A percentile compares a stretch with the other conserved stretches of the same genome.
Evolutionary conservation across 2,113 vertebrate species (phyloP).

Genomic region (Stigmatopora argus): DNA sequence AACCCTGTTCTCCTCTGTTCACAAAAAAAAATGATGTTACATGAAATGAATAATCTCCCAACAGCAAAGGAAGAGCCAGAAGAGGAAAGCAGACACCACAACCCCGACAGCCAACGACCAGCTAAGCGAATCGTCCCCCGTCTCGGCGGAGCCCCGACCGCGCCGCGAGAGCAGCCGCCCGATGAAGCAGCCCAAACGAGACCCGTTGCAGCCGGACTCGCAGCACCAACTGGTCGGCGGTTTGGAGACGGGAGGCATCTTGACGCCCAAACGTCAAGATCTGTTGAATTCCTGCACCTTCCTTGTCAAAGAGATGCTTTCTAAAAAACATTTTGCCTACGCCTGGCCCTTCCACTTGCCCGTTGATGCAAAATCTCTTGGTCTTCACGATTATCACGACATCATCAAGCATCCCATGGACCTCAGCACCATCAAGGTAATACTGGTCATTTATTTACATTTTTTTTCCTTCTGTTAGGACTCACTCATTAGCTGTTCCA

Average conservation of each 20-base stretch:
- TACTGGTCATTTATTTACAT: background rate
- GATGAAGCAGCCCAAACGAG: slow-evolving; percentile 79
- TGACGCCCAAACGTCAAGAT: slow-evolving; percentile 70
- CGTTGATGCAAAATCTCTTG: slow-evolving; percentile 80
- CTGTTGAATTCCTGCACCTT: slow-evolving; percentile 79
- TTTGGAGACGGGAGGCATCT: slow-evolving; percentile 39
- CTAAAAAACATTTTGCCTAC: slow-evolving; percentile 85
- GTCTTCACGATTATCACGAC: slow-evolving; percentile 86
- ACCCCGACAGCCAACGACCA: slow-evolving; percentile 87
- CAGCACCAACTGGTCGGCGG: slow-evolving; percentile 66
- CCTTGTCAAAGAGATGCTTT: slow-evolving; percentile 84
- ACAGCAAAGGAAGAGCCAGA: slow-evolving; percentile 87
- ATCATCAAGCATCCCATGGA: slow-evolving; percentile 96
- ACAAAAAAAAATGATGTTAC: too few species aligned
- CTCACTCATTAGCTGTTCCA: background rate
- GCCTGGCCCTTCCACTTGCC: slow-evolving; percentile 93
- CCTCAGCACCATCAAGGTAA: slow-evolving; percentile 86
- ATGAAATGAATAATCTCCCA: background rate
- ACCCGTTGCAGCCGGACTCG: slow-evolving; percentile 74
- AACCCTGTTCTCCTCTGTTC: too few species aligned
- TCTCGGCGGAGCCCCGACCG: slow-evolving; percentile 70
- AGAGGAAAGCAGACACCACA: slow-evolving; percentile 94
- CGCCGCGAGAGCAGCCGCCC: slow-evolving; percentile 78
- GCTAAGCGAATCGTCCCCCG: slow-evolving; percentile 80
- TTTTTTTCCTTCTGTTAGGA: background rate